Evolutionary conservation across 1,140 invertebrate genomes (phyloP).

Genomic region (Drosophila jambulina): DNA sequence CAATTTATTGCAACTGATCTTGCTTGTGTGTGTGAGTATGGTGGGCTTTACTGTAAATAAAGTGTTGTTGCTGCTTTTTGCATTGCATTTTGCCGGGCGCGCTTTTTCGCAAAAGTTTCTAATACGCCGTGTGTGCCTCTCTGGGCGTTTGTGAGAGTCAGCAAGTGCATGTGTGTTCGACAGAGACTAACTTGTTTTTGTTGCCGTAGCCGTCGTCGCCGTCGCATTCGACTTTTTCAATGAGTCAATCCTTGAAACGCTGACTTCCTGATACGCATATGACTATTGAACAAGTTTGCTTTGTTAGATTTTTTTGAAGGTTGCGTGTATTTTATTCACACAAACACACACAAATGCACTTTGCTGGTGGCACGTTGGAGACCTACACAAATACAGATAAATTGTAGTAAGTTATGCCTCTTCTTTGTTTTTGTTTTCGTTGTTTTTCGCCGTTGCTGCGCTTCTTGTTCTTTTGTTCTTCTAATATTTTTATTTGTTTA

Average conservation of each 20-base stretch:
- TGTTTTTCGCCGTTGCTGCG: slow-evolving; percentile 58
- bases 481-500: slow-evolving; percentile 24
- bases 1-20: slow-evolving; percentile 71
- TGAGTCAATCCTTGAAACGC: slow-evolving; percentile 85
- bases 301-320: slow-evolving; percentile 85
- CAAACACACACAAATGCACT: slow-evolving; percentile 43
- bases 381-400: slow-evolving; percentile 52
- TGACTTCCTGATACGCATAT: slow-evolving; percentile 85
- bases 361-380: slow-evolving; percentile 47
- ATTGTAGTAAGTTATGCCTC: slow-evolving; percentile 63
- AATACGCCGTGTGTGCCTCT: slow-evolving; percentile 22
- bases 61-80: slow-evolving; percentile 50
- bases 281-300: slow-evolving; percentile 85
- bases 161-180: slow-evolving; percentile 24
- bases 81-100: slow-evolving; percentile 81
- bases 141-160: slow-evolving; percentile 8
- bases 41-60: slow-evolving; percentile 69
- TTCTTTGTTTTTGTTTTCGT: slow-evolving; percentile 57
- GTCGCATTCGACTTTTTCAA: slow-evolving; percentile 84
- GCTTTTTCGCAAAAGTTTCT: slow-evolving; percentile 72
- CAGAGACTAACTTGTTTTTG: slow-evolving; percentile 77
- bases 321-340: slow-evolving; percentile 78
- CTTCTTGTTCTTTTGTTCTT: slow-evolving; percentile 52
- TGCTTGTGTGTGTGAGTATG: slow-evolving; percentile 9
- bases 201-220: slow-evolving; percentile 28